These are phyloP conservation scores for Allygus modestus DNA, from an alignment of 2,888 invertebrate genomes.

Conservation along the genomic window DNA sequence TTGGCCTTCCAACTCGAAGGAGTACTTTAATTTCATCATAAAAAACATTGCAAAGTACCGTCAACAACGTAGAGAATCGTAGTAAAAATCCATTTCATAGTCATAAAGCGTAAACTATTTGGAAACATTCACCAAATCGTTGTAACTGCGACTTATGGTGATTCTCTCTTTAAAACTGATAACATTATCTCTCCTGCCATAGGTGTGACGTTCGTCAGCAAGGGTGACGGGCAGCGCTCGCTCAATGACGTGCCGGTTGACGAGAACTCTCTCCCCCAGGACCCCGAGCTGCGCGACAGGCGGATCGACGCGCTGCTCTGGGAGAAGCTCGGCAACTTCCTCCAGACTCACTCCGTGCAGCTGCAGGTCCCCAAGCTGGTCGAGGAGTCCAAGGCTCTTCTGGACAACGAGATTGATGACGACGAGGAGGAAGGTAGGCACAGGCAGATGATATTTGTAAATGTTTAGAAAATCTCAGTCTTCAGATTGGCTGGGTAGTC, in stretches of 20 bases:
- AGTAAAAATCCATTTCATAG: no score
- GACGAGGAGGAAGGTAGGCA: conserved; percentile 73
- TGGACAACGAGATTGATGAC: conserved; percentile 85
- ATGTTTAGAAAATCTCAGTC: no score
- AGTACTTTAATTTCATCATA: no score
- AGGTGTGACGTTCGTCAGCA: conserved; percentile 77
- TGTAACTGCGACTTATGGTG: no score
- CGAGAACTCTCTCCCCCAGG: conserved; percentile 68
- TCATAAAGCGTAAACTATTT: no score
- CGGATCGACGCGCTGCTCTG: conserved; percentile 71
- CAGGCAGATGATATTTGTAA: no score
- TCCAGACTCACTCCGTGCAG: conserved; percentile 75
- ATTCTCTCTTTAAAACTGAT: no score
- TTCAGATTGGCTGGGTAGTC: no score
- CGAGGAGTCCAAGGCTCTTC: conserved; percentile 72
- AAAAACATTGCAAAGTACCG: no score
- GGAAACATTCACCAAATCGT: no score
- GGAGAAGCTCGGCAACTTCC: conserved; percentile 70
- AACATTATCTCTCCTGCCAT: background rate
- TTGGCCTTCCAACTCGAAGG: no score
- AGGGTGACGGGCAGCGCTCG: conserved; percentile 69
- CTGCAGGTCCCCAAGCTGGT: conserved; percentile 86
- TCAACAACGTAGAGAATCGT: no score
- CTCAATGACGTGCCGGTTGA: conserved; percentile 63
- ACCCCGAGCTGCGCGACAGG: conserved; percentile 68